Evolutionary conservation across 1,140 invertebrate genomes (phyloP).

Genomic region (Scaptomyza pallida): DNA sequence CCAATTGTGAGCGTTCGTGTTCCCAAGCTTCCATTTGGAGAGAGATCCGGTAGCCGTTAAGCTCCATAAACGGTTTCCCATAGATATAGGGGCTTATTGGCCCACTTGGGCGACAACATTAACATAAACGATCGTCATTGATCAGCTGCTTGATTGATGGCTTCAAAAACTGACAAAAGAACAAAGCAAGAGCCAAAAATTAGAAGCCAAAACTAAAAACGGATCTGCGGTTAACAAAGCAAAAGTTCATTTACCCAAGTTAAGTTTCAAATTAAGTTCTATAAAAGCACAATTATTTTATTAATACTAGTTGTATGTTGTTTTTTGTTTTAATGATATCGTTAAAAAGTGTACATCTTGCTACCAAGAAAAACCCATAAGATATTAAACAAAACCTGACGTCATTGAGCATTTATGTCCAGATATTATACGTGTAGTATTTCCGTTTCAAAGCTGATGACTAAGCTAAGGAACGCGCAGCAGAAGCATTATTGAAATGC

Average conservation of each 20-base stretch:
- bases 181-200: neutral
- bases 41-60: constrained; percentile 49
- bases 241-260: constrained; percentile 49
- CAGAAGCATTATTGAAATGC: constrained; percentile 17
- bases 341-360: constrained; percentile 10
- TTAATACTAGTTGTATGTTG: neutral
- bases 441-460: constrained; percentile 38
- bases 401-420: constrained; percentile 39
- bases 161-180: constrained; percentile 1
- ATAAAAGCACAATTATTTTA: constrained; percentile 2
- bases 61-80: constrained; percentile 29
- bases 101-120: constrained; percentile 47
- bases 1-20: constrained; percentile 12
- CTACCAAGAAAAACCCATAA: constrained; percentile 40
- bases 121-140: constrained; percentile 39
- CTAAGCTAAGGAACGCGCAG: constrained; percentile 24
- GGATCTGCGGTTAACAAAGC: constrained; percentile 25
- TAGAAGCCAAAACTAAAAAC: constrained; percentile 10
- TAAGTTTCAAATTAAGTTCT: neutral
- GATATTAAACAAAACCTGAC: constrained; percentile 26
- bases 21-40: constrained; percentile 14
- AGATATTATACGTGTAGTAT: constrained; percentile 24
- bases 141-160: constrained; percentile 29
- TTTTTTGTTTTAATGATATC: constrained; percentile 20
- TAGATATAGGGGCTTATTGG: constrained; percentile 40